Conservation (phyloP, 2,888 invertebrate genomes). For the Aphidoletes aphidimyza region DNA sequence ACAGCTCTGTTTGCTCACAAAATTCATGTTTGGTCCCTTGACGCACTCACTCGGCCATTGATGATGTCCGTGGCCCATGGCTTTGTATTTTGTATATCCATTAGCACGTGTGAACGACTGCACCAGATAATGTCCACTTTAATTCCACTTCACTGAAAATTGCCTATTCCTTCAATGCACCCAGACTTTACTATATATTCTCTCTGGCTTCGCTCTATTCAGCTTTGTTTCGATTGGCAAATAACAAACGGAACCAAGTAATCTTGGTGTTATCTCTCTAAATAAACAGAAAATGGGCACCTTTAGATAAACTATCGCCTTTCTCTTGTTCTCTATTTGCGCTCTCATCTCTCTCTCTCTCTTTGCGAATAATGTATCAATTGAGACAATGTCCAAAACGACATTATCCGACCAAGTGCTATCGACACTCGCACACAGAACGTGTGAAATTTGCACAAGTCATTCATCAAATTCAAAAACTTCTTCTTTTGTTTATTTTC, state of each 20-base stretch:
- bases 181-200: no score
- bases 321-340: no score
- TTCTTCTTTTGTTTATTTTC: background rate
- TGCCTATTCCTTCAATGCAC: background rate
- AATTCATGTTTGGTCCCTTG: conserved; percentile 28
- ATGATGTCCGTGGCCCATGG: background rate
- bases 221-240: background rate
- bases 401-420: background rate
- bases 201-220: no score
- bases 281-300: conserved; percentile 9
- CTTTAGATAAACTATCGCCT: conserved; percentile 26
- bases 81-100: background rate
- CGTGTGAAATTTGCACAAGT: background rate
- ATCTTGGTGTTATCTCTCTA: conserved; percentile 38
- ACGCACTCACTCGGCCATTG: background rate
- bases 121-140: conserved; percentile 31
- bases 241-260: conserved; percentile 30
- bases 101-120: conserved; percentile 39
- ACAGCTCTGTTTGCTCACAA: background rate
- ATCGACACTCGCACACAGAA: background rate
- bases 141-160: background rate
- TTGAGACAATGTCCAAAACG: background rate
- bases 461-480: background rate
- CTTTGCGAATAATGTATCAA: background rate
- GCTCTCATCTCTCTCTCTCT: no score